Conservation (phyloP, 1,140 invertebrate species). For the Scylla paramamosain region DNA sequence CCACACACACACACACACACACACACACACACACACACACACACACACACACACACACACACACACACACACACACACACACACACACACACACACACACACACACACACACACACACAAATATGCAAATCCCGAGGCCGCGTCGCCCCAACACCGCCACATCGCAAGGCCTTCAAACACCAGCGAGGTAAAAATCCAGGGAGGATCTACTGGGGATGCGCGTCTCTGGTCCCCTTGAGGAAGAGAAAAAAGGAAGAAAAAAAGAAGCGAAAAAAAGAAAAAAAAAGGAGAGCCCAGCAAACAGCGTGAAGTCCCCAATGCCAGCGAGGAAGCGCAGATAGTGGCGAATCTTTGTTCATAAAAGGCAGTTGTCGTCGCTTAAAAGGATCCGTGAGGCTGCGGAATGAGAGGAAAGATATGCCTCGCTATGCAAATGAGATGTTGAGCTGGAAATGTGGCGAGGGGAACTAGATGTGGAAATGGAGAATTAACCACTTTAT, state of each 20-base stretch:
- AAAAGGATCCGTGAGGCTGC: slow-evolving; percentile 29
- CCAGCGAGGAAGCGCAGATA: slow-evolving; percentile 16
- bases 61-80: too few relatives aligned
- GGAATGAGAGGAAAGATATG: slow-evolving; percentile 64
- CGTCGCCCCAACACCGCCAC: not conserved
- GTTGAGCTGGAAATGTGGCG: slow-evolving; percentile 56
- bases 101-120: not conserved
- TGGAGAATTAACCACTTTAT: slow-evolving; percentile 65
- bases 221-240: not conserved
- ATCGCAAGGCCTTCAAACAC: not conserved
- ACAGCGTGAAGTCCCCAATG: slow-evolving; percentile 23
- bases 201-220: not conserved
- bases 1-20: too few relatives aligned
- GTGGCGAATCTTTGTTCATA: slow-evolving; percentile 65
- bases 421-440: slow-evolving; percentile 67
- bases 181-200: not conserved
- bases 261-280: not conserved
- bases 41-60: too few relatives aligned
- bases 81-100: too few relatives aligned
- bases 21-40: too few relatives aligned
- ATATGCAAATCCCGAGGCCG: not conserved
- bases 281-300: not conserved
- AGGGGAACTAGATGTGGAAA: slow-evolving; percentile 51
- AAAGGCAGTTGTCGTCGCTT: slow-evolving; percentile 62
- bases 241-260: not conserved